phyloP scores from a whole-genome alignment of 2,888 invertebrate species.

The Ophioninae sp. region DNA sequence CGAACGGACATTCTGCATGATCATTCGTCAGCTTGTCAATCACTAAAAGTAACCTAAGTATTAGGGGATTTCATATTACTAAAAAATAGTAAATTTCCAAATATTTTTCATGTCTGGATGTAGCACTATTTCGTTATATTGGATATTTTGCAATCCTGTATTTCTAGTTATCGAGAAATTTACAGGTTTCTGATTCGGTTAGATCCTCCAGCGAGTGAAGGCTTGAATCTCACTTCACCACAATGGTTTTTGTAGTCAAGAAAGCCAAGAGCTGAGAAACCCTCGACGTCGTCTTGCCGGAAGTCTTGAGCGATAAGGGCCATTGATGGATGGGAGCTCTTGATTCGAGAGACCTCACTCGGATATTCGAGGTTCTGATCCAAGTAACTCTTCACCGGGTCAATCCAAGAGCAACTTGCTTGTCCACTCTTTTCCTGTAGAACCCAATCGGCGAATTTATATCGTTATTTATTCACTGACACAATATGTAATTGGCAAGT shows the following conservation, averaged over 20 bases:
- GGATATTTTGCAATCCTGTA: not conserved
- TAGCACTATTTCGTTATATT: not conserved
- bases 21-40: not conserved
- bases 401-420: not conserved
- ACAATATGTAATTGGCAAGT: not conserved
- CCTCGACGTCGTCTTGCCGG: conserved; percentile 8
- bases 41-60: not conserved
- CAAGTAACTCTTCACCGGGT: not conserved
- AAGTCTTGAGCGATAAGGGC: conserved; percentile 3
- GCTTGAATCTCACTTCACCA: not conserved
- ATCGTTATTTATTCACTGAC: not conserved
- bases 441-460: not conserved
- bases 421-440: not conserved
- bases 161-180: not conserved
- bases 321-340: not conserved
- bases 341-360: conserved; percentile 12
- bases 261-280: conserved; percentile 4
- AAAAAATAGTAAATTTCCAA: not conserved
- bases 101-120: not conserved
- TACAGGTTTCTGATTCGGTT: not conserved
- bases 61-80: not conserved
- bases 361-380: not conserved
- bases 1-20: not conserved
- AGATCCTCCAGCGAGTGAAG: not conserved
- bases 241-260: conserved; percentile 1